These are phyloP conservation scores for Crypturellus tataupa DNA, from an alignment of 2,797 vertebrate genomes.

Conservation along the genomic window DNA sequence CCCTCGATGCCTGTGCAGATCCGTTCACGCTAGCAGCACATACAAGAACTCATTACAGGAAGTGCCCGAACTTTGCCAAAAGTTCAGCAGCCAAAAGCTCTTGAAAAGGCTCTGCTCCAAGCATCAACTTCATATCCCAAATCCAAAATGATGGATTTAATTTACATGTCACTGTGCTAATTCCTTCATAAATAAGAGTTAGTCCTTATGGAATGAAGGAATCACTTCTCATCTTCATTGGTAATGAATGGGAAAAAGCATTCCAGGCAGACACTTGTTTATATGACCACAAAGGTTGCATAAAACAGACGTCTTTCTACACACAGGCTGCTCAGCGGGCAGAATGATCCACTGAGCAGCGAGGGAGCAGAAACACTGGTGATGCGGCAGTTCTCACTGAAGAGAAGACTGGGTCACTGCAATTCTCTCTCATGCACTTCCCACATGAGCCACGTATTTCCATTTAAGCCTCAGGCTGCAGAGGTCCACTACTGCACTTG, in stretches of 20 bases:
- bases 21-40: background rate
- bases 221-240: background rate
- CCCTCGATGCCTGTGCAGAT: background rate
- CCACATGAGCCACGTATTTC: background rate
- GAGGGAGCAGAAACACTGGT: background rate
- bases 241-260: background rate
- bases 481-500: background rate
- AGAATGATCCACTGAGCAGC: background rate
- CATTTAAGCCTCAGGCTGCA: background rate
- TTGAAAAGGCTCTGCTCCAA: conserved; percentile 20
- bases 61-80: background rate
- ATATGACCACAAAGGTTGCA: background rate
- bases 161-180: background rate
- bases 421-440: fast-evolving
- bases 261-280: background rate
- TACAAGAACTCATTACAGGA: background rate
- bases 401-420: background rate
- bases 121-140: background rate
- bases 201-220: background rate
- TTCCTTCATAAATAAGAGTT: background rate
- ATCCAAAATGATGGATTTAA: background rate
- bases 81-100: background rate
- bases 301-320: background rate
- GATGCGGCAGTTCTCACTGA: background rate
- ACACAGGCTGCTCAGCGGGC: background rate